These are phyloP conservation scores for Eulithis testata DNA, from an alignment of 2,888 invertebrate species.

Conservation along the genomic window DNA sequence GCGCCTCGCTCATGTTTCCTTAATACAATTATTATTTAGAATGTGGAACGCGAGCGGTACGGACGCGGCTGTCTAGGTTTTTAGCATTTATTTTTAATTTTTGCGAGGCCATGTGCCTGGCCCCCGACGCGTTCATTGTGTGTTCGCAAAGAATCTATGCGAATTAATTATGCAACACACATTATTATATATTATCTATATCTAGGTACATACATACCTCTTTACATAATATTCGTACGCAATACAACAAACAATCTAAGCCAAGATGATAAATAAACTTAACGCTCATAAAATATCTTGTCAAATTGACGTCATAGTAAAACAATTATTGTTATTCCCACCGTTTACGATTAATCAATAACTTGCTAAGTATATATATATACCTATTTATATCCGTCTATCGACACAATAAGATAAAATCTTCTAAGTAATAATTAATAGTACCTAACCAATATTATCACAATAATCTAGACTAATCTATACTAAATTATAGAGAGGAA, in stretches of 20 bases:
- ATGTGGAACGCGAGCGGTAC: slow-evolving; percentile 75
- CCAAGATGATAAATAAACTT: slow-evolving; percentile 41
- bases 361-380: slow-evolving; percentile 23
- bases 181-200: slow-evolving; percentile 32
- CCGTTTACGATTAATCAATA: slow-evolving; percentile 37
- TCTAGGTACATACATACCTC: slow-evolving; percentile 22
- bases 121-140: slow-evolving; percentile 50
- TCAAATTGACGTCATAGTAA: slow-evolving; percentile 53
- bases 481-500: no score
- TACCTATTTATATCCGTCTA: slow-evolving; percentile 28
- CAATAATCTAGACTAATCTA: no score
- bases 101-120: slow-evolving; percentile 49
- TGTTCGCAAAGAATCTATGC: slow-evolving; percentile 47
- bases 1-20: slow-evolving; percentile 85
- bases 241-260: slow-evolving; percentile 41
- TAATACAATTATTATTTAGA: slow-evolving; percentile 85
- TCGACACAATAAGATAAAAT: slow-evolving; percentile 22
- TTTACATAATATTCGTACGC: slow-evolving; percentile 33
- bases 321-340: slow-evolving; percentile 48
- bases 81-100: slow-evolving; percentile 62
- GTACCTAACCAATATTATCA: no score
- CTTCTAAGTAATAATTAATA: not conserved
- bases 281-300: slow-evolving; percentile 47
- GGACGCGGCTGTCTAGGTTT: slow-evolving; percentile 52
- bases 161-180: slow-evolving; percentile 50